Conservation (phyloP, 2,797 vertebrate species). For the Alauda arvensis region DNA sequence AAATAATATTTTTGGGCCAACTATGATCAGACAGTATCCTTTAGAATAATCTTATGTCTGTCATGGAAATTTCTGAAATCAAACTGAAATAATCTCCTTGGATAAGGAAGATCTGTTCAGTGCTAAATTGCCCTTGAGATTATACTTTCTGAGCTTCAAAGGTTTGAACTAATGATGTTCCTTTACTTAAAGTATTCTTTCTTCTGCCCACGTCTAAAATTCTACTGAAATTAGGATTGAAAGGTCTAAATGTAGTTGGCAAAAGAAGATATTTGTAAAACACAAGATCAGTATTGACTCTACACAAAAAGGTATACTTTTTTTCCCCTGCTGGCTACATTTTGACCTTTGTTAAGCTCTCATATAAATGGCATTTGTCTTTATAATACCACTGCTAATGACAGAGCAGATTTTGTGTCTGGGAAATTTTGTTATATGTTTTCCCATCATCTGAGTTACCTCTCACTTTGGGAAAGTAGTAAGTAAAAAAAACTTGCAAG, state of each 20-base stretch:
- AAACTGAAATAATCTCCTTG: constrained; percentile 11
- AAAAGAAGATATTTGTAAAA: constrained; percentile 29
- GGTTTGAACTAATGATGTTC: constrained; percentile 32
- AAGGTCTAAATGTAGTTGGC: neutral
- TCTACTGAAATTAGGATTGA: neutral
- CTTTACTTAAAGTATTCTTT: constrained; percentile 27
- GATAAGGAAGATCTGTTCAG: constrained; percentile 6
- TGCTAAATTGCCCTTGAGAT: constrained; percentile 35
- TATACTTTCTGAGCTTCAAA: constrained; percentile 45
- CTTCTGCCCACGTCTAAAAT: neutral
- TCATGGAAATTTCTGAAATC: constrained; percentile 24
- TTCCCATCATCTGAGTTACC: neutral
- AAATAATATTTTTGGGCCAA: neutral
- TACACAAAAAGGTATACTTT: constrained; percentile 3
- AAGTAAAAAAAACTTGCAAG: neutral
- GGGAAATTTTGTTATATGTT: neutral
- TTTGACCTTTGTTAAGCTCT: constrained; percentile 48
- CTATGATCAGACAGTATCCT: neutral
- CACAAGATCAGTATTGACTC: constrained; percentile 3
- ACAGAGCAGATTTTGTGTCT: constrained; percentile 12
- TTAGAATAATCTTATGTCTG: neutral
- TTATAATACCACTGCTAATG: constrained; percentile 29
- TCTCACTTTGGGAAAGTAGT: constrained; percentile 25
- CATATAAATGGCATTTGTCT: constrained; percentile 39
- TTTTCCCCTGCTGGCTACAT: neutral